Base-by-base conservation (phyloP, 1,140 invertebrate species). In the Andricus grossulariae region DNA sequence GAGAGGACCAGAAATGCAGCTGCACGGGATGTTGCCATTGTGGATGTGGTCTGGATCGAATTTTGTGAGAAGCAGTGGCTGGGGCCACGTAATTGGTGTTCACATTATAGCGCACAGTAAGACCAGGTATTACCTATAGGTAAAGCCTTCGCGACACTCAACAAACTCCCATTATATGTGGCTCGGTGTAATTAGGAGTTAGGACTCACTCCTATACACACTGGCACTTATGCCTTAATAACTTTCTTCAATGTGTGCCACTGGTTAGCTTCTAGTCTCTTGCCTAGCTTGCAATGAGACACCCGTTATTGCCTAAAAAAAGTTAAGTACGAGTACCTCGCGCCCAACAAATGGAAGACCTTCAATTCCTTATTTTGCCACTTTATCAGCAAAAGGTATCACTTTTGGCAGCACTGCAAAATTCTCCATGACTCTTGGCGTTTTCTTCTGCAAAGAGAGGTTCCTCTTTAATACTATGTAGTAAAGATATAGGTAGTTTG, bases 81-180 rank as follows among this genome's bases (percentile, higher is more conserved):
- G 49, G 54, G 55, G 74, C 71, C 75, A 76, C 71, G 76, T 79
- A 83, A 83, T 79, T 74, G 79, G 73, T 76, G 79, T 73, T 82
- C 82, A 83, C 82, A 79, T 85, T 81, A 78, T 79, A 81, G 72
- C 57, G 57, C 72, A 79, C 74, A 60, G 80, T 79, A 75, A 78
- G 70, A 73, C 72, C 75, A 66, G 71, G 71, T 77, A 78, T 78
- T 78, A 81, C 76, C 77, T 75, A 18, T 60, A 74, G 71, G 71
- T 74, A 81, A 55, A 52, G 73, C 76, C 78, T 78, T 81, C 60
- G 39, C 73, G 80, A 80, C 81, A 82, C 80, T 87, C 83, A 87
- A 83, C 82, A 82, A 83, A 87, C 81, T 85, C 75, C 80, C 88
- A 88, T 89, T 84, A 83, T 87, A 85, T 73, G 72, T 82, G 78